Evolutionary conservation across 2,113 vertebrate species (phyloP).

Genomic region (Perca fluviatilis): DNA sequence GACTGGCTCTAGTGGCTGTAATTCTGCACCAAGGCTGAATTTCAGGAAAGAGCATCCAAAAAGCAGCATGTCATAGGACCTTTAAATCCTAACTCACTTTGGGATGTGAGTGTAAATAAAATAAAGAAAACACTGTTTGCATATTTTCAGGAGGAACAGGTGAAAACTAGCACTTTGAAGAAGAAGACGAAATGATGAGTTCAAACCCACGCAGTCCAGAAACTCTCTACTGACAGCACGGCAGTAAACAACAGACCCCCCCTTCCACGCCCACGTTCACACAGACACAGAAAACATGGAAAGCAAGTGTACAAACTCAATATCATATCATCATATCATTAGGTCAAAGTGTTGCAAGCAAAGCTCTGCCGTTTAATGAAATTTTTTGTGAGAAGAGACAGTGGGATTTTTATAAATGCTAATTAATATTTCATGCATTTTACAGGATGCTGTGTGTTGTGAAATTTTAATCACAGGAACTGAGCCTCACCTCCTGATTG

Average conservation of each 20-base stretch:
- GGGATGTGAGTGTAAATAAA: background rate
- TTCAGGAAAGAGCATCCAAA: no score
- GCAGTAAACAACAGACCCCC: constrained; percentile 54
- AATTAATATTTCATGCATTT: constrained; percentile 67
- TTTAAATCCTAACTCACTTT: constrained; percentile 4
- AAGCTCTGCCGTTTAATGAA: constrained; percentile 47
- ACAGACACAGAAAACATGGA: constrained; percentile 31
- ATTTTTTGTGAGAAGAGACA: constrained; percentile 33
- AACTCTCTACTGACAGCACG: constrained; percentile 48
- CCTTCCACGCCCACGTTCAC: constrained; percentile 26
- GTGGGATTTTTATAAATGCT: constrained; percentile 35
- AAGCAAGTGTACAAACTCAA: constrained; percentile 14
- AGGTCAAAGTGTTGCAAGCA: constrained; percentile 43
- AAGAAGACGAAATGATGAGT: constrained; percentile 32
- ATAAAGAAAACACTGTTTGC: background rate
- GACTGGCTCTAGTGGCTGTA: no score
- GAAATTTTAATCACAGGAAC: constrained; percentile 56
- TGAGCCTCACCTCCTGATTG: constrained; percentile 83
- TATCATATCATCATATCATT: constrained; percentile 31
- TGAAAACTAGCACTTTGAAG: constrained; percentile 31
- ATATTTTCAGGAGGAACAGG: constrained; percentile 8
- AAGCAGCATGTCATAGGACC: no score
- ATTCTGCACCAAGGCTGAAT: no score
- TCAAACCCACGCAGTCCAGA: constrained; percentile 54
- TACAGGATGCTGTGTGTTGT: constrained; percentile 47